Evolutionary conservation across 2,888 invertebrate genomes (phyloP).

Genomic region (Thera britannica): DNA sequence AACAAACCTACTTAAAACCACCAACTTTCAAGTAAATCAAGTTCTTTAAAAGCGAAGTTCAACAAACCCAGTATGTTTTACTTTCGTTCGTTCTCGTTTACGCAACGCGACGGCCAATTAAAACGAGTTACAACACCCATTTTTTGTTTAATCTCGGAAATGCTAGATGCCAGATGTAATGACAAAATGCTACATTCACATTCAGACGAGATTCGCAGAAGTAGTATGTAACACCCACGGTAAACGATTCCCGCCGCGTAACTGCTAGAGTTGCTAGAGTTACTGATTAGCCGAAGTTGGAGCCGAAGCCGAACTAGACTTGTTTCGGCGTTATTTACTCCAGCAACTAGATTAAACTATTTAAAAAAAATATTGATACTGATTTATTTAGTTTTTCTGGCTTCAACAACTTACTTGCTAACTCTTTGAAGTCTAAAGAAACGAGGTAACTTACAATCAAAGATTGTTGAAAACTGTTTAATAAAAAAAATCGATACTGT

Average conservation of each 20-base stretch:
- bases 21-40: conserved; percentile 32
- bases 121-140: conserved; percentile 41
- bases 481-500: too few species aligned
- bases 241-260: conserved; percentile 16
- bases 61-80: conserved; percentile 37
- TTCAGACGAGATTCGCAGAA: conserved; percentile 35
- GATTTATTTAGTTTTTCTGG: not conserved
- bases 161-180: conserved; percentile 38
- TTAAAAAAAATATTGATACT: too few species aligned
- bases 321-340: not conserved
- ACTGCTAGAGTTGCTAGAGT: conserved; percentile 12
- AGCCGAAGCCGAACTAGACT: conserved; percentile 6
- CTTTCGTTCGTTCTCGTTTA: conserved; percentile 44
- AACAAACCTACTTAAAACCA: conserved; percentile 18
- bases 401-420: not conserved
- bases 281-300: not conserved
- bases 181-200: conserved; percentile 37
- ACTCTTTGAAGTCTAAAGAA: too few species aligned
- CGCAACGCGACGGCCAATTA: conserved; percentile 42
- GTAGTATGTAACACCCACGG: conserved; percentile 13
- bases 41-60: conserved; percentile 32
- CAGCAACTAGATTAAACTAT: too few species aligned
- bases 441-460: too few species aligned
- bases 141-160: conserved; percentile 44
- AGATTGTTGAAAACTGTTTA: too few species aligned